Evolutionary conservation across 2,113 vertebrate species (phyloP).

Genomic region (Saccopteryx bilineata): DNA sequence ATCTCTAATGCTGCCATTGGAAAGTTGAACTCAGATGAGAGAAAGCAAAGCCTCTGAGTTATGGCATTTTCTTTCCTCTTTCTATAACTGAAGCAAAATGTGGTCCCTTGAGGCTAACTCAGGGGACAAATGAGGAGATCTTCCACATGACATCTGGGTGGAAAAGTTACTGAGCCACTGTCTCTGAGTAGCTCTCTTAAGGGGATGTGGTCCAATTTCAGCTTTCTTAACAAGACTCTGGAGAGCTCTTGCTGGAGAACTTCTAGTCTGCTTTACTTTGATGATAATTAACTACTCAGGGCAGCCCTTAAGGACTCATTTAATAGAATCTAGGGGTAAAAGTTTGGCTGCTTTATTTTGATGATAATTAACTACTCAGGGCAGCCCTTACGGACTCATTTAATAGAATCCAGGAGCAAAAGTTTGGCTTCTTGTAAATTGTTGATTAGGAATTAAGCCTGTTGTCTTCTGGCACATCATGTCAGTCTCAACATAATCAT

Average conservation of each 20-base stretch:
- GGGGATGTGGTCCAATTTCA: neutral
- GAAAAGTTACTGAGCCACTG: constrained; percentile 50
- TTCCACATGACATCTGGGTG: neutral
- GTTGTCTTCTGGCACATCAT: neutral
- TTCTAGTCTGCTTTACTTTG: neutral
- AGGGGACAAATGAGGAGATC: neutral
- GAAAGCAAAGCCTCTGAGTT: neutral
- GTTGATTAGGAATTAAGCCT: constrained; percentile 44
- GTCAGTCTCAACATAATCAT: neutral
- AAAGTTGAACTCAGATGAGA: neutral
- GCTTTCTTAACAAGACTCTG: constrained; percentile 52
- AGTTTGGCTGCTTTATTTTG: neutral
- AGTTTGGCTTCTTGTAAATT: constrained; percentile 54
- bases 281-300: constrained; percentile 53
- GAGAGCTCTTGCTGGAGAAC: constrained; percentile 49
- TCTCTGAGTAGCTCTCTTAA: neutral
- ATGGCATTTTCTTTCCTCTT: neutral
- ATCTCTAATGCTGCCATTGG: neutral
- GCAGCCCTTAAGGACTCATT: constrained; percentile 49
- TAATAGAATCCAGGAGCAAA: constrained; percentile 37
- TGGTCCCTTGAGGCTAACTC: neutral
- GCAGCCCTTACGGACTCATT: constrained; percentile 49
- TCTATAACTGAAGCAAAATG: constrained; percentile 17
- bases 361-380: constrained; percentile 47
- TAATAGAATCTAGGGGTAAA: constrained; percentile 35